phyloP scores from a whole-genome alignment of 2,797 vertebrate genomes.

The Halcyon leucocephala region DNA sequence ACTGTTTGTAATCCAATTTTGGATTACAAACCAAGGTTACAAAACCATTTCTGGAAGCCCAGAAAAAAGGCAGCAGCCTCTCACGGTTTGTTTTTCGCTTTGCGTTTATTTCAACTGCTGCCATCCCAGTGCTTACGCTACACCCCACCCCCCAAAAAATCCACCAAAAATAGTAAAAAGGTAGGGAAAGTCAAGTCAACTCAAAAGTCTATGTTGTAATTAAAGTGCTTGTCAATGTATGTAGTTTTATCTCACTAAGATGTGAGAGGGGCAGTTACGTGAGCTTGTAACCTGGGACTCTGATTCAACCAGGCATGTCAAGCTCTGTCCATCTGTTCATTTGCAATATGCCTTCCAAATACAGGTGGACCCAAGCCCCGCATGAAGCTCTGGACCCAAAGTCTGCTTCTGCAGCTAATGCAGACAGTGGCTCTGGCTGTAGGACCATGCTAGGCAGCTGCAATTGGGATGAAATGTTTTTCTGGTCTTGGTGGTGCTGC shows the following conservation, averaged over 20 bases:
- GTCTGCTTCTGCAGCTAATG: neutral
- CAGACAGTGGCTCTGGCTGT: accelerated
- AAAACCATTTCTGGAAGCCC: neutral
- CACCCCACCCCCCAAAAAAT: accelerated
- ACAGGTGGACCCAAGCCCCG: too few relatives aligned
- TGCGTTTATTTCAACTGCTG: neutral
- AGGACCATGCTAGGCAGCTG: neutral
- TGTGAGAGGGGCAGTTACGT: neutral
- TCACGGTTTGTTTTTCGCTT: neutral
- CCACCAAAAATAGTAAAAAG: neutral
- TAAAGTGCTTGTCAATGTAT: neutral
- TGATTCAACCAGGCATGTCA: accelerated
- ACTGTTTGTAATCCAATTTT: neutral
- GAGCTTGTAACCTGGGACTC: neutral
- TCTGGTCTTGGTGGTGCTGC: neutral
- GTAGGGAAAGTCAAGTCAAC: neutral
- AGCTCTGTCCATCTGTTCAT: neutral
- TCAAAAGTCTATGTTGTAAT: neutral
- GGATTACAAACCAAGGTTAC: too few relatives aligned
- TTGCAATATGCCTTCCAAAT: neutral
- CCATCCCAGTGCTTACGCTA: neutral
- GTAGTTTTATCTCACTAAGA: neutral
- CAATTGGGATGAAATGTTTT: accelerated
- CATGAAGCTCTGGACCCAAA: neutral
- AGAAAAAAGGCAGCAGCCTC: neutral